These are phyloP conservation scores for Propithecus deckenii DNA, from an alignment of 2,797 vertebrate genomes.

Conservation along the genomic window DNA sequence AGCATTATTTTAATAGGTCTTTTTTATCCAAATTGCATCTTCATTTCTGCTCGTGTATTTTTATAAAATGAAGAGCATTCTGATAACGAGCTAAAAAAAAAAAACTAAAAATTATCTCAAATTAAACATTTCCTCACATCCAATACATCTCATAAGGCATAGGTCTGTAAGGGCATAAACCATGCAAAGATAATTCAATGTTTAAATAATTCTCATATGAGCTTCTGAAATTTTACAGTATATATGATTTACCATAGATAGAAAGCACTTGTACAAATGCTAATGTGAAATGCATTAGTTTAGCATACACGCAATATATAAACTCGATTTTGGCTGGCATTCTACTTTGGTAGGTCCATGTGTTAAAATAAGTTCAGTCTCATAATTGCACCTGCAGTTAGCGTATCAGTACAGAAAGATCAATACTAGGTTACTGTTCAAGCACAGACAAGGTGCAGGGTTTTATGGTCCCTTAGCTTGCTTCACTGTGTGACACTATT, in stretches of 20 bases:
- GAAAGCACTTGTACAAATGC: constrained; percentile 7
- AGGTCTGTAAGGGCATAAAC: neutral
- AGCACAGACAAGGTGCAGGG: neutral
- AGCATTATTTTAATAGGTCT: neutral
- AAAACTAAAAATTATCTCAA: constrained; percentile 25
- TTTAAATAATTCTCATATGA: constrained; percentile 10
- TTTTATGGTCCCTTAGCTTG: constrained; percentile 38
- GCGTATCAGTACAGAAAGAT: constrained; percentile 38
- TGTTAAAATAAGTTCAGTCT: constrained; percentile 45
- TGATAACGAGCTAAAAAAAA: constrained; percentile 7
- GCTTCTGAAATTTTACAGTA: neutral
- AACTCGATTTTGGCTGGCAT: neutral
- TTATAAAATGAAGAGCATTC: neutral
- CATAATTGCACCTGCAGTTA: constrained; percentile 52
- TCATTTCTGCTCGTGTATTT: neutral
- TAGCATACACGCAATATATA: neutral
- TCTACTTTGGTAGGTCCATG: neutral
- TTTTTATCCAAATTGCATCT: neutral
- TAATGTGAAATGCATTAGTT: neutral
- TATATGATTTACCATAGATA: neutral
- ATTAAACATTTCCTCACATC: constrained; percentile 33
- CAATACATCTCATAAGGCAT: neutral
- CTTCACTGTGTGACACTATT: constrained; percentile 56
- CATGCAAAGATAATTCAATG: constrained; percentile 12
- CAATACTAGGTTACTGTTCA: constrained; percentile 32